Base-by-base conservation (phyloP, 2,797 vertebrate species). In the Acipenser transmontanus region DNA sequence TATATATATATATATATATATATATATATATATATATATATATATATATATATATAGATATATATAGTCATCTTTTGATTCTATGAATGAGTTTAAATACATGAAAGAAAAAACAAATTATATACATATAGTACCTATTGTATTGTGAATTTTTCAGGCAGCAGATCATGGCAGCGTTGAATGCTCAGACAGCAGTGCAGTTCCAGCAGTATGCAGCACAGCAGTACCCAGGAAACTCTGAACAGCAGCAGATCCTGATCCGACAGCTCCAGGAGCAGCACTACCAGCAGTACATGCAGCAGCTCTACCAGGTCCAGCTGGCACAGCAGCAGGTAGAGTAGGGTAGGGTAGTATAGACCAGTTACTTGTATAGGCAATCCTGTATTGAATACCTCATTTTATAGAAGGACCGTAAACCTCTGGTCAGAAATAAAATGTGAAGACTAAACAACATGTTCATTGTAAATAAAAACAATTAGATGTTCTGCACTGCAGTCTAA, bases 271-370 rank as follows among this genome's bases (percentile, higher is more conserved):
- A 99, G 85, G 97, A 99, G 72, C 97, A 99, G 75, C 97, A 99
- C 82, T 99, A 99, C 80, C 97, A 99, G 76, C 97, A 99, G 77
- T 99, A 99, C 82, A 99, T 99, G 96, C 96, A 98, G 76, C 97
- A 99, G 87, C 87, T 99, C 65, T 99, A 99, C 78, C 97, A 99
- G 79, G 97, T 98, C 69, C 97, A 99, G 86, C 92, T 99, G 4
- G 95, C 97, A 11, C 97, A 99, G 84, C 97, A 99, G 74, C 97
- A 98, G 95, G 97, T 99, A 86, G 0, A 63, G 49, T 12, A 5
- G 49, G 54, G 13, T 2, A 10, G n/a, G 9, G 34, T 34, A 34
- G 34, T 34, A 34, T 34, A 34, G 34, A 34, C 34, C 34, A 34
- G 34, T 34, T 34, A 34, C 34, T 34, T 34, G 4, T 34, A 4